Evolutionary conservation across 2,113 vertebrate species (phyloP), one percentile per base, ranked within the genome.

Genomic region (Hippocampus abdominalis): DNA sequence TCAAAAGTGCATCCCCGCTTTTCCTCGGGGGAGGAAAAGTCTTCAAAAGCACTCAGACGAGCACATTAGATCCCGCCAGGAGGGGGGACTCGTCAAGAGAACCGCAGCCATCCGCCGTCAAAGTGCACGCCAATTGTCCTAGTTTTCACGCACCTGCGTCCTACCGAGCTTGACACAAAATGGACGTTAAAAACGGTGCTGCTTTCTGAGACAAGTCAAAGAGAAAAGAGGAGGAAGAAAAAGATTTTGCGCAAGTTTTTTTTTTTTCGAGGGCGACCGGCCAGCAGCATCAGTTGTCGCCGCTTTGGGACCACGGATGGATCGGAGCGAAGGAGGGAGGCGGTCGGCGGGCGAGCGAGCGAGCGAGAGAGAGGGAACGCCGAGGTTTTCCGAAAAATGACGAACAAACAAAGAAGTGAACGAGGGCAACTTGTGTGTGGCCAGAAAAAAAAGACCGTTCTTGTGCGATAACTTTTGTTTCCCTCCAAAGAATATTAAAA

Each of bases 231-330:
- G 4, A 6, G 12, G 25, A 56, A 44, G 12, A 13, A 40, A 62
- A 25, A 64, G 40, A 8, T 57, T 71, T 78, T 66, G 39, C 40
- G 81, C 68, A 89, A 90, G 89, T 64, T 90, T 81, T 61, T 64
- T 61, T 64, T 39, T 39, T 25, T 63, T 23, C 2, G 9, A n/a
- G 4, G 10, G n/a, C 20, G 77, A 75, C 75, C 84, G 68, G 69
- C 49, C 87, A 76, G 84, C 81, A 80, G 81, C 81, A 78, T 87
- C 87, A 87, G 81, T 80, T 86, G 78, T 72, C 72, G 83, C 78
- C 74, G 69, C 64, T 78, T 71, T 59, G 77, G 74, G 81, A 85
- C 84, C 74, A 36, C 75, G 3, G 77, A 76, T 77, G 76, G 73
- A 79, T 42, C 66, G n/a, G 79, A 78, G 70, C 70, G 76, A 16